Percentiles rank a stretch among this genome's conserved stretches.
These are phyloP conservation scores for Noctua fimbriata DNA, from an alignment of 2,888 invertebrate species.

Conservation along the genomic window DNA sequence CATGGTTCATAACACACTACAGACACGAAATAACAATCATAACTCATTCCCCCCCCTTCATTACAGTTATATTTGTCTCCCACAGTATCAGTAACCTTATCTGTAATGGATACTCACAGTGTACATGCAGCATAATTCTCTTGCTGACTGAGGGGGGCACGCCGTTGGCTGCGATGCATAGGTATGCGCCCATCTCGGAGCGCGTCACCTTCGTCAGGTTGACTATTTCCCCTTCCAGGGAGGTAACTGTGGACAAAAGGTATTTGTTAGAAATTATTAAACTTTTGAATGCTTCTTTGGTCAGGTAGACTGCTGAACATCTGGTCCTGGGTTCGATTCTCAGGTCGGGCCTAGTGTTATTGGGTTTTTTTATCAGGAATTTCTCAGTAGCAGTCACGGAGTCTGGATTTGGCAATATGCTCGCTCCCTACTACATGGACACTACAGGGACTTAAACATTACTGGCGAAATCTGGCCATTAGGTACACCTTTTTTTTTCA, in stretches of 20 bases:
- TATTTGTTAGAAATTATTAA: neutral
- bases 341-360: neutral
- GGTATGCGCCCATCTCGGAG: slow-evolving; percentile 97
- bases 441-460: neutral
- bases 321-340: neutral
- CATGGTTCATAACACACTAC: slow-evolving; percentile 25
- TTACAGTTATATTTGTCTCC: slow-evolving; percentile 46
- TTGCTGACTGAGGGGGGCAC: slow-evolving; percentile 97
- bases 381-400: neutral
- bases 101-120: slow-evolving; percentile 93
- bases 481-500: neutral
- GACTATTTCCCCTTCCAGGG: slow-evolving; percentile 95
- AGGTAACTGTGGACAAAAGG: slow-evolving; percentile 88
- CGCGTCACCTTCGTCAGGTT: slow-evolving; percentile 96
- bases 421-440: neutral
- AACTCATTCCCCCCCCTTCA: slow-evolving; percentile 40
- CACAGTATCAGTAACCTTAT: slow-evolving; percentile 47
- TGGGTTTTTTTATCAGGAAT: neutral
- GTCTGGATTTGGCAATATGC: neutral
- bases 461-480: neutral
- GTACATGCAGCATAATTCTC: slow-evolving; percentile 97
- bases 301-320: neutral
- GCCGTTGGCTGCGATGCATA: slow-evolving; percentile 97
- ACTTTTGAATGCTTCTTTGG: neutral
- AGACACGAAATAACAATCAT: slow-evolving; percentile 44